Percentiles rank a stretch among this genome's conserved stretches.
Evolutionary conservation across 2,888 invertebrate genomes (phyloP).

Genomic region (Sycophila texana): DNA sequence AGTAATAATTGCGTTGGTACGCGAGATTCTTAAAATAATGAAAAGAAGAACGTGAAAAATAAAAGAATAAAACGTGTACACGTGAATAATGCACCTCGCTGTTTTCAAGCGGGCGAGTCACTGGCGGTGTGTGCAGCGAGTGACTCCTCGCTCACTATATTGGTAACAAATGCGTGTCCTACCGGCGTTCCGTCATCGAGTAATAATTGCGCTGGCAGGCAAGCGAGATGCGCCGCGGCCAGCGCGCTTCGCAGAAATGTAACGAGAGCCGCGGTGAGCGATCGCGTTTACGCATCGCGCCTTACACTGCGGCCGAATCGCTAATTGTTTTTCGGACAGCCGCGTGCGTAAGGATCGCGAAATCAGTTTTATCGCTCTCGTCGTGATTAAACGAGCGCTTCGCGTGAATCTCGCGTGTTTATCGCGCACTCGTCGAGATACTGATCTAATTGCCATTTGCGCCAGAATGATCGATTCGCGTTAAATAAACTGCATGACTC

Average conservation of each 20-base stretch:
- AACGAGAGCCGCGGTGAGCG: neutral
- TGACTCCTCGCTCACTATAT: constrained; percentile 18
- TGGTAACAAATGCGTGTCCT: constrained; percentile 6
- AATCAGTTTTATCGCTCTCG: neutral
- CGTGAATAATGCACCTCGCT: constrained; percentile 26
- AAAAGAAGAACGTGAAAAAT: too few species aligned
- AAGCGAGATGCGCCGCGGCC: neutral
- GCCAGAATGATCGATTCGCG: too few species aligned
- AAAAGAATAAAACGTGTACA: too few species aligned
- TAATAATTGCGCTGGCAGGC: neutral
- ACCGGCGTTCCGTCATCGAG: constrained; percentile 35
- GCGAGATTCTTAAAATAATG: too few species aligned
- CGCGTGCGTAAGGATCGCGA: neutral
- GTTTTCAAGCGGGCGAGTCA: constrained; percentile 6
- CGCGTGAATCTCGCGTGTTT: neutral
- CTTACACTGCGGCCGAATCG: neutral
- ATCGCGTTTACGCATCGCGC: neutral
- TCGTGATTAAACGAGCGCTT: neutral
- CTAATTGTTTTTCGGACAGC: constrained; percentile 1
- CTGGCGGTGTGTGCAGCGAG: neutral
- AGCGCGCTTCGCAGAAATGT: neutral
- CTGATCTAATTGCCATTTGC: too few species aligned
- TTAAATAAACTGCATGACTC: too few species aligned
- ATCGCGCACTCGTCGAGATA: too few species aligned
- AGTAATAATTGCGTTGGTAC: constrained; percentile 22